These are phyloP conservation scores for Palythoa grandiflora DNA, from an alignment of 92 coral and sea anemone genomes.

Conservation along the genomic window DNA sequence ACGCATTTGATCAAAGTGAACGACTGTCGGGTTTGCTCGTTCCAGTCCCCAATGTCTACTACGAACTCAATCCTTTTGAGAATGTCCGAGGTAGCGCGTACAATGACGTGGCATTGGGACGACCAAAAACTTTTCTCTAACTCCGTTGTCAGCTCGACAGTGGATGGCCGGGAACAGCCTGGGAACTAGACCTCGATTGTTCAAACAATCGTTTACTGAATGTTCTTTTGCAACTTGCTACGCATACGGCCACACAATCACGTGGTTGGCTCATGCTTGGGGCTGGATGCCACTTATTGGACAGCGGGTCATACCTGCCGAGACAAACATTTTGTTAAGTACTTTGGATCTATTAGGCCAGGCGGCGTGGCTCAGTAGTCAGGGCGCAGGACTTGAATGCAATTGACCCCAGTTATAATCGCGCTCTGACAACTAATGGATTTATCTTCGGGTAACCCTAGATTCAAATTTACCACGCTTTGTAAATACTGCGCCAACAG, in stretches of 20 bases:
- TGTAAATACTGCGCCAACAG: too few relatives aligned
- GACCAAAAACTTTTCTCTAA: background rate
- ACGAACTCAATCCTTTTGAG: background rate
- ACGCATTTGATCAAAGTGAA: background rate
- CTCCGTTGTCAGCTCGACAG: constrained; percentile 56
- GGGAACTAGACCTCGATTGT: constrained; percentile 50
- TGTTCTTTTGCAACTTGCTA: constrained; percentile 83
- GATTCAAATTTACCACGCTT: too few relatives aligned
- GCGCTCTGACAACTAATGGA: too few relatives aligned
- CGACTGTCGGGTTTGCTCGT: background rate
- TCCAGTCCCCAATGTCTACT: background rate
- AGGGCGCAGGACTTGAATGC: too few relatives aligned
- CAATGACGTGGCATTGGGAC: background rate
- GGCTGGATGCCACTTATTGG: constrained; percentile 93
- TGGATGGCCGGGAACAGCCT: constrained; percentile 58
- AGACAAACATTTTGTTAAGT: background rate
- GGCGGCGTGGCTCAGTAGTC: too few relatives aligned
- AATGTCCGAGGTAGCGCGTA: background rate
- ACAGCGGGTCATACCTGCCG: constrained; percentile 91
- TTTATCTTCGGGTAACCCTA: too few relatives aligned
- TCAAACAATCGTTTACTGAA: constrained; percentile 76
- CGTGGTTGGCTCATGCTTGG: constrained; percentile 97
- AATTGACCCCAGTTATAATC: too few relatives aligned
- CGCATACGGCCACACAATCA: constrained; percentile 99
- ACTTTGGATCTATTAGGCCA: too few relatives aligned